Base-by-base conservation (phyloP, 2,797 vertebrate species). In the Amblyraja radiata region DNA sequence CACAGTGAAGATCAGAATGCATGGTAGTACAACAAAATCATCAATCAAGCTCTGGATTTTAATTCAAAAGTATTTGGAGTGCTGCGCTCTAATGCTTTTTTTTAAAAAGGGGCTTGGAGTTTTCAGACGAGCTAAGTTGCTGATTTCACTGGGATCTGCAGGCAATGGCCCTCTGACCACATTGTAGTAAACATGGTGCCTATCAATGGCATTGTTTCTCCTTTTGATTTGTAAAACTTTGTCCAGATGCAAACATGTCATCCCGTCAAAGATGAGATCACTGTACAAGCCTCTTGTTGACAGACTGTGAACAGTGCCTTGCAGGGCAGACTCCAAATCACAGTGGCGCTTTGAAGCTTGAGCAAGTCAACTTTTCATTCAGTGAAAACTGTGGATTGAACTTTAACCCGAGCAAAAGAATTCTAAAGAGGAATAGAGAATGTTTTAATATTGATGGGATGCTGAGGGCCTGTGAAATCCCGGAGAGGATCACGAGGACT, bases 371-470 rank as follows among this genome's bases (percentile, higher is more conserved):
- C 84, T 88, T 88, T 68, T 32, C n/a, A 21, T 88, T 88, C n/a
- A 21, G 63, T 65, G 65, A 32, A 88, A 68, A 68, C 84, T 21
- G 58, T 18, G 63, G 32, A 32, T 88, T 88, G 84, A 88, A 88
- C 84, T 88, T 88, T 88, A 88, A 88, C 61, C 63, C n/a, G 1
- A 68, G 63, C 6, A 88, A 86, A 86, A 84, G 54, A 84, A 61
- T 84, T 11, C 25, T 14, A n/a, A 58, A 65, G 28, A 61, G 54
- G 54, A 84, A 84, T 84, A 5, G 54, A 18, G 83, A 88, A 88
- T 88, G n/a, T 65, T 88, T 32, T 39, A 65, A n/a, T 65, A n/a
- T 65, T 32, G 13, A n/a, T 88, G 83, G 84, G 61, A 88, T 65
- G n/a, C 25, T 61, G 54, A 23, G 9, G 4, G 54, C 36, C 14